These are phyloP conservation scores for Euwallacea fornicatus DNA, from an alignment of 1,140 invertebrate genomes.

Conservation along the genomic window DNA sequence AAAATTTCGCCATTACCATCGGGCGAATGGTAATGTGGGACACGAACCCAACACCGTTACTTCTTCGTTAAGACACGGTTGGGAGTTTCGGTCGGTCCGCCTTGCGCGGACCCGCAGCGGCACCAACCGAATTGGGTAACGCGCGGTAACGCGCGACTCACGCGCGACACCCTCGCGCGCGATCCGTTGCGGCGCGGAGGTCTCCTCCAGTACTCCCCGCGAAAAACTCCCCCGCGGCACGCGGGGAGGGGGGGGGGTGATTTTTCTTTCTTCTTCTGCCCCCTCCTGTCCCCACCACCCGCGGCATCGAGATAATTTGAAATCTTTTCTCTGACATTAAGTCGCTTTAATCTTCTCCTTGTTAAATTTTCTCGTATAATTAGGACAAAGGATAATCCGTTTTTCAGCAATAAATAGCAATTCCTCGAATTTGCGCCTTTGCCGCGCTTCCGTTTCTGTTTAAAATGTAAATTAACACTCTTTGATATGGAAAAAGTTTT, in stretches of 20 bases:
- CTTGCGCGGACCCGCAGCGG: too few relatives aligned
- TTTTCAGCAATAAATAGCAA: conserved; percentile 40
- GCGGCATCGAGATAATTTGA: conserved; percentile 11
- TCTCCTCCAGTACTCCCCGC: too few relatives aligned
- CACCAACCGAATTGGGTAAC: too few relatives aligned
- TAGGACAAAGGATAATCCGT: conserved; percentile 39
- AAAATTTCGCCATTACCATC: conserved; percentile 9
- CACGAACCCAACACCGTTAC: conserved; percentile 17
- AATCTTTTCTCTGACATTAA: conserved; percentile 27
- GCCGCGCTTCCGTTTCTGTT: conserved; percentile 11
- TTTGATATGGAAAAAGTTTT: conserved; percentile 38
- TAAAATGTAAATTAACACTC: conserved; percentile 40
- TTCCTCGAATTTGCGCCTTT: conserved; percentile 36
- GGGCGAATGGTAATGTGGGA: conserved; percentile 13
- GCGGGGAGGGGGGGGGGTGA: too few relatives aligned
- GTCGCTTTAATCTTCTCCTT: conserved; percentile 19
- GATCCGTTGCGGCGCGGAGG: too few relatives aligned
- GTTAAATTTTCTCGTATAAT: conserved; percentile 33
- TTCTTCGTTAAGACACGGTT: not conserved
- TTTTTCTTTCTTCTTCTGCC: too few relatives aligned
- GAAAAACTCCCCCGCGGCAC: too few relatives aligned
- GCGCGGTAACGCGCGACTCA: too few relatives aligned
- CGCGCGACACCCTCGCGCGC: too few relatives aligned
- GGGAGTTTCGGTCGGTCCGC: too few relatives aligned
- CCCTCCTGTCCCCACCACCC: too few relatives aligned